Percentiles rank a stretch among this genome's conserved stretches.
Conservation (phyloP, 2,888 invertebrate species). For the Yponomeuta sedellus region DNA sequence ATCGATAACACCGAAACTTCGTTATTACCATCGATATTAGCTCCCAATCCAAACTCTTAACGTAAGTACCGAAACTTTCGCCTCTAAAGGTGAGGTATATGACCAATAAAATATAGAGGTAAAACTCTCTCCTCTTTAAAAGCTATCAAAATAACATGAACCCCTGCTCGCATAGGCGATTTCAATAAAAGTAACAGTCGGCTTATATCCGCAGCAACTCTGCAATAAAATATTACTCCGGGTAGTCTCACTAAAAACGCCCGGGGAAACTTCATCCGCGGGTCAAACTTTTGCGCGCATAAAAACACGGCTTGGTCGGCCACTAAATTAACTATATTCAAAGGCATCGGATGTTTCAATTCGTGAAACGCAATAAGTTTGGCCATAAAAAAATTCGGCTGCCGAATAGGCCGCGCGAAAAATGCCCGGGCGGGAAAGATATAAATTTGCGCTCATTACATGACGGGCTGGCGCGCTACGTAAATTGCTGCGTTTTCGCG, state of each 20-base stretch:
- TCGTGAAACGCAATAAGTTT: constrained; percentile 34
- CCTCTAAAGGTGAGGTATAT: background rate
- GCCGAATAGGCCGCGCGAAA: constrained; percentile 29
- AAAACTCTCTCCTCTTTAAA: background rate
- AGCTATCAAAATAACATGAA: background rate
- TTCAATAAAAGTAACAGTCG: constrained; percentile 20
- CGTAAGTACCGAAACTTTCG: background rate
- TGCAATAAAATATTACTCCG: constrained; percentile 8
- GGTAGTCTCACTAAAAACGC: constrained; percentile 24
- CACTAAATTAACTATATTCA: constrained; percentile 57
- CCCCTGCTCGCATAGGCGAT: background rate
- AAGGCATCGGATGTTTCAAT: constrained; percentile 45
- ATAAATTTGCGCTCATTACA: constrained; percentile 33
- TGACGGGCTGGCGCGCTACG: constrained; percentile 18
- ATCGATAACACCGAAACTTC: background rate
- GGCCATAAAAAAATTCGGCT: constrained; percentile 29
- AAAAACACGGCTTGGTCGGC: constrained; percentile 29
- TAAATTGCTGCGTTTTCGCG: constrained; percentile 8
- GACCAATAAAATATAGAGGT: background rate
- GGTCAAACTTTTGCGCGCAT: constrained; percentile 34
- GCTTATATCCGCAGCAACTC: constrained; percentile 19
- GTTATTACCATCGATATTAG: background rate
- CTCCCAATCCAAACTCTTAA: background rate
- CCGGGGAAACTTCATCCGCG: constrained; percentile 27
- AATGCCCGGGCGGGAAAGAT: constrained; percentile 24